Evolutionary conservation across 2,113 vertebrate species (phyloP).

Genomic region (Centrocercus urophasianus): DNA sequence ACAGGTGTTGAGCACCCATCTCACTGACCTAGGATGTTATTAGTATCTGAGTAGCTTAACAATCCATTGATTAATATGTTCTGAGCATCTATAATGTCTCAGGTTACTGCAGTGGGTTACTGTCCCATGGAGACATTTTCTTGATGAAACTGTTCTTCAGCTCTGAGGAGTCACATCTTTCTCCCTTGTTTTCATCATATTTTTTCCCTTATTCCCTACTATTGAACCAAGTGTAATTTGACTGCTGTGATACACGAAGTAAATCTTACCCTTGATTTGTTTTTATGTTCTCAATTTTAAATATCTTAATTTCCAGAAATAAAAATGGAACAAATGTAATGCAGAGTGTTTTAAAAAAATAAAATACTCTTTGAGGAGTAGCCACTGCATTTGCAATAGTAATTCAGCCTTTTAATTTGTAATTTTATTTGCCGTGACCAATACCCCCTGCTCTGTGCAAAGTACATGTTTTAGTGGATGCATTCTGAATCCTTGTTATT

Average conservation of each 20-base stretch:
- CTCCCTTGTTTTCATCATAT: rapidly evolving
- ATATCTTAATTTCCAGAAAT: not conserved
- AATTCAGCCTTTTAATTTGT: not conserved
- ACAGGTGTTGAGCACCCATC: not conserved
- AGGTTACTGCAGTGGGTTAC: not conserved
- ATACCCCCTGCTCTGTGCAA: not conserved
- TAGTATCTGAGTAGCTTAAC: not conserved
- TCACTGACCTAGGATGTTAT: not conserved
- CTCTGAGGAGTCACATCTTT: not conserved
- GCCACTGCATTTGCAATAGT: not conserved
- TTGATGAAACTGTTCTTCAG: not conserved
- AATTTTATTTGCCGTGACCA: not conserved
- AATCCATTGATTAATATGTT: not conserved
- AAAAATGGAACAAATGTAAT: not conserved
- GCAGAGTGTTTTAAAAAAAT: not conserved
- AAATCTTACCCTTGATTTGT: rapidly evolving
- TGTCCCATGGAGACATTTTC: not conserved
- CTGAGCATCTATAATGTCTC: not conserved
- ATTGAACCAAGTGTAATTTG: not conserved
- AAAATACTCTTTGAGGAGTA: not conserved
- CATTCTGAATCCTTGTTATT: not conserved
- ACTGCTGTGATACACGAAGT: not conserved
- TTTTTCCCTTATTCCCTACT: not conserved
- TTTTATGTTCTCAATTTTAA: not conserved
- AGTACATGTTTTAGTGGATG: not conserved